Evolutionary conservation across 2,113 vertebrate genomes (phyloP), one percentile per base, ranked within the genome.

Genomic region (Limnothrissa miodon): DNA sequence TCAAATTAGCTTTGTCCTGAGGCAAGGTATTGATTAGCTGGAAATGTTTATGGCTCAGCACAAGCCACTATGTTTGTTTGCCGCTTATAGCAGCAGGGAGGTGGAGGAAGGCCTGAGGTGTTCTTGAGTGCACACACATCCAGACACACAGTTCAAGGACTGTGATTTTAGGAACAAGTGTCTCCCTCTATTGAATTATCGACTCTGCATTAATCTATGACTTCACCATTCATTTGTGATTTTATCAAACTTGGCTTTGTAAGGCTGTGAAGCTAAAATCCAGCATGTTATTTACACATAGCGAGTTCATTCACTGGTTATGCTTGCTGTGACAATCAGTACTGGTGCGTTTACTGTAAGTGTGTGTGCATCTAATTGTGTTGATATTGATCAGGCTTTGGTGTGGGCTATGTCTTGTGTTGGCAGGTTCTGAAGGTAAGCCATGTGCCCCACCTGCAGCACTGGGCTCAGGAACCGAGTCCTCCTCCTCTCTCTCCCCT

Each of bases 371-470:
- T 74, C 66, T 74, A 13, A 39, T 29, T 36, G 25, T 51, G 48
- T 44, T 45, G 79, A 11, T 39, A 39, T 83, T 48, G n/a, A 78
- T 51, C 39, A 70, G 70, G 44, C 10, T 79, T 45, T 45, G 42
- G 74, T 81, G 39, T 80, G 33, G 39, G 2, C 6, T 42, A 6
- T 45, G 42, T 81, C 53, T 70, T 84, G 39, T 87, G n/a, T 83
- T 92, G 85, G 23, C 92, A 97, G 96, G 91, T 0, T 97, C 96
- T 0, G 96, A 97, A 86, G 94, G 95, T 89, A 97, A 97, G 84
- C 94, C 95, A 0, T 94, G 94, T 48, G 83, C 92, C 46, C 87
- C 0, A 80, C 86, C 92, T 53, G 89, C 91, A 70, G 59, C 85
- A 39, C 79, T 83, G 45, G 46, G 48, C 59, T 88, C 93, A 23